Base-by-base conservation (phyloP, 2,888 invertebrate genomes). In the Cheilosia variabilis region DNA sequence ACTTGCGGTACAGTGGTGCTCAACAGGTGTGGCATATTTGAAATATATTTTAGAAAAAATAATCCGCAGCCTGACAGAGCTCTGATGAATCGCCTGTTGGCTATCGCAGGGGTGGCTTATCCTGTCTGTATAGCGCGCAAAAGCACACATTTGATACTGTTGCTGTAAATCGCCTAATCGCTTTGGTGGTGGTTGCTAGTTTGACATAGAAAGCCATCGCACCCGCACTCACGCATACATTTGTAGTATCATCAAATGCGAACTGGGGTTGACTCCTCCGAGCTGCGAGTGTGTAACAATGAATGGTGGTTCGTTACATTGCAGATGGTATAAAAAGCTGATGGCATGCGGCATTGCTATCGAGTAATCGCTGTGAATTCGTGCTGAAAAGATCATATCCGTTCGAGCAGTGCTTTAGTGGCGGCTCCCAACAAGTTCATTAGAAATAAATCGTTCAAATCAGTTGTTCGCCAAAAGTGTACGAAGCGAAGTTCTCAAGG, bases 291-390 rank as follows among this genome's bases (percentile, higher is more conserved):
- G 19, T 50, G 17, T 66, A 50, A 17, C 43, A 47, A n/a, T 53
- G 22, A 9, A 22, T 24, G 71, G 65, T 72, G 55, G 45, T 58
- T 75, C 53, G 52, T 63, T 58, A 66, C 66, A 65, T 72, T 86
- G 75, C 76, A 76, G 76, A 87, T 87, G 77, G 77, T 87, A 87
- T 87, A 87, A 82, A 87, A 87, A 78, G 86, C 69, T 55, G 53
- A 24, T 77, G 63, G 72, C 71, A 73, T 45, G 50, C 19, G 52
- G 43, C 69, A 68, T 55, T 77, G 58, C 24, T 58, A 73, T 87
- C 80, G 73, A 87, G 86, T 87, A 66, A 87, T 77, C 73, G 77
- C 58, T 82, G 68, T 58, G 68, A 73, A 66, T 82, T 87, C 86
- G 77, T 65, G 63, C 62, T 69, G 77, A 87, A 62, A 73, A 52